Percentiles rank a stretch among this genome's conserved stretches.
phyloP scores from a whole-genome alignment of 2,888 invertebrate genomes.

The Antheraea yamamai region DNA sequence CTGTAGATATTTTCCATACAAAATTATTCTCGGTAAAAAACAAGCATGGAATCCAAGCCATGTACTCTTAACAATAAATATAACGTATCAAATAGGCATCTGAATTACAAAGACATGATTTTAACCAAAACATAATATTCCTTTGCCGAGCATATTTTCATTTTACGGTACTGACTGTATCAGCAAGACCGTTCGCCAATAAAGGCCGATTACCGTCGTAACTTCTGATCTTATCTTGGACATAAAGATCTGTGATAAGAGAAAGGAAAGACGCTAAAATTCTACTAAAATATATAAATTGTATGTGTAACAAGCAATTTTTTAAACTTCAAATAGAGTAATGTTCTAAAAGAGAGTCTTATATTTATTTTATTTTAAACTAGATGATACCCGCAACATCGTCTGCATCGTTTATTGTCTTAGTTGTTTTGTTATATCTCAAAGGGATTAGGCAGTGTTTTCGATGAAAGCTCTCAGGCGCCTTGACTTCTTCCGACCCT shows the following conservation, averaged over 20 bases:
- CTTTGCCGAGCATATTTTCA: neutral
- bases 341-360: no score
- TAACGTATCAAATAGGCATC: neutral
- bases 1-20: neutral
- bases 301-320: neutral
- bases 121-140: neutral
- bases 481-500: no score
- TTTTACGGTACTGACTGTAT: neutral
- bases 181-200: constrained; percentile 5
- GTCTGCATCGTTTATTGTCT: no score
- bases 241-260: constrained; percentile 6
- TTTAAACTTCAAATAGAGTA: neutral
- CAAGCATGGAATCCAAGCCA: neutral
- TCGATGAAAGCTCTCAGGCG: no score
- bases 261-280: neutral
- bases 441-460: no score
- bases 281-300: neutral
- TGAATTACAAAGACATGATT: neutral
- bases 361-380: no score
- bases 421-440: no score
- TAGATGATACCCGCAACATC: no score
- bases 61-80: neutral
- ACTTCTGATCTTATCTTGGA: neutral
- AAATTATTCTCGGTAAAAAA: neutral
- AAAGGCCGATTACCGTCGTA: constrained; percentile 3